Conservation (phyloP, 2,888 invertebrate genomes). For the Mesorhabditis sp. region DNA sequence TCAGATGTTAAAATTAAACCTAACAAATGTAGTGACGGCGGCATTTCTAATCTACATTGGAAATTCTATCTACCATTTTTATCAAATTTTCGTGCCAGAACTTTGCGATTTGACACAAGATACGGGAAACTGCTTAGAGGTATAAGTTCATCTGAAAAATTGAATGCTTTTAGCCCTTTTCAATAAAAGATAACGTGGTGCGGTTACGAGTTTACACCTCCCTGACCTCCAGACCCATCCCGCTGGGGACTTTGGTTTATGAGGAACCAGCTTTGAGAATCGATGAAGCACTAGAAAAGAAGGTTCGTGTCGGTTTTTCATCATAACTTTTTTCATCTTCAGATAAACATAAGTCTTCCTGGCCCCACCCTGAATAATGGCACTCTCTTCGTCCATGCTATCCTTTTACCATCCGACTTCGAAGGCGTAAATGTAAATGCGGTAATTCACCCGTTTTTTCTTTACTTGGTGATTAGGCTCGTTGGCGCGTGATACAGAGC, state of each 20-base stretch:
- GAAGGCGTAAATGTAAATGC: conserved; percentile 26
- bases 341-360: conserved; percentile 71
- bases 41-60: conserved; percentile 61
- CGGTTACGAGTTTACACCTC: conserved; percentile 35
- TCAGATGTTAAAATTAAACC: conserved; percentile 24
- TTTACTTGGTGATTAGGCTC: conserved; percentile 15
- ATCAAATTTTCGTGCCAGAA: conserved; percentile 60
- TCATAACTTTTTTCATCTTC: conserved; percentile 12
- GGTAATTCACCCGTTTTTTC: conserved; percentile 9
- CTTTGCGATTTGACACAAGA: conserved; percentile 18
- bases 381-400: conserved; percentile 75
- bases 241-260: conserved; percentile 22
- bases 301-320: conserved; percentile 9
- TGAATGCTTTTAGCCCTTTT: too few relatives aligned
- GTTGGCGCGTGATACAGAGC: conserved; percentile 31
- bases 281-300: conserved; percentile 14
- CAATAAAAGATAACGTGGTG: too few relatives aligned
- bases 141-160: conserved; percentile 11
- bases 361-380: conserved; percentile 77
- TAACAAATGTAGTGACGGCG: conserved; percentile 54
- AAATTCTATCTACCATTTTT: conserved; percentile 62
- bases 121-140: conserved; percentile 18
- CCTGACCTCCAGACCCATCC: conserved; percentile 14
- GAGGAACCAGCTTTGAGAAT: conserved; percentile 26
- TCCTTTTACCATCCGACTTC: conserved; percentile 64